A percentile compares a stretch with the other conserved stretches of the same genome.
These are phyloP conservation scores for Tokudaia muenninki DNA, from an alignment of 2,797 vertebrate genomes.

Conservation along the genomic window DNA sequence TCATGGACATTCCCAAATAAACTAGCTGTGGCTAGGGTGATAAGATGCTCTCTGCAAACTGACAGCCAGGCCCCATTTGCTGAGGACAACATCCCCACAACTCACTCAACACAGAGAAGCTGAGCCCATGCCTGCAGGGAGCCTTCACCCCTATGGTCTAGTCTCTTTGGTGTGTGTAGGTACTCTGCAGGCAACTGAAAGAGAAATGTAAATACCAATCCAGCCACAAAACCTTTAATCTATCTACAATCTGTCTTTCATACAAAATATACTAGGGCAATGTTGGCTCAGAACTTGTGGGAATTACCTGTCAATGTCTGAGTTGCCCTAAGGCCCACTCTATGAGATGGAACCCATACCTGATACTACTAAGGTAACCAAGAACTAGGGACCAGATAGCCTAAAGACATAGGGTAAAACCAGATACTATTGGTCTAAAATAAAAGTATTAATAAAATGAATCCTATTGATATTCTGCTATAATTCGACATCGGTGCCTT, in stretches of 20 bases:
- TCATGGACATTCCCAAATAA: not conserved
- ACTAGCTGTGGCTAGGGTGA: not conserved
- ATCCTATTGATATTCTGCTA: not conserved
- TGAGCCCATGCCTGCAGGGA: not conserved
- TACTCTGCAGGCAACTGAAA: not conserved
- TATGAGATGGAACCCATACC: not conserved
- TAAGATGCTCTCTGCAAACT: not conserved
- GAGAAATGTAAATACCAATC: too few species aligned
- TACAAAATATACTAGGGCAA: not conserved
- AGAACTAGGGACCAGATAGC: not conserved
- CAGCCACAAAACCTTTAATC: not conserved
- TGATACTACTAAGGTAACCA: not conserved
- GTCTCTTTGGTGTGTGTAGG: not conserved
- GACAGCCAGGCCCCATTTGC: not conserved
- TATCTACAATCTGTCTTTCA: too few species aligned
- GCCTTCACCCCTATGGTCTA: not conserved
- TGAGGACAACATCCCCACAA: not conserved
- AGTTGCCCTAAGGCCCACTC: not conserved
- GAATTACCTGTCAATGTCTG: not conserved
- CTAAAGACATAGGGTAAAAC: not conserved
- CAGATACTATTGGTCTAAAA: not conserved
- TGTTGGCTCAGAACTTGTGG: not conserved
- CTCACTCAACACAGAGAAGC: not conserved
- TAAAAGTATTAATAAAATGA: not conserved
- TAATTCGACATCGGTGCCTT: too few species aligned